phyloP scores from a whole-genome alignment of 2,113 vertebrate species.

The Mirza zaza region DNA sequence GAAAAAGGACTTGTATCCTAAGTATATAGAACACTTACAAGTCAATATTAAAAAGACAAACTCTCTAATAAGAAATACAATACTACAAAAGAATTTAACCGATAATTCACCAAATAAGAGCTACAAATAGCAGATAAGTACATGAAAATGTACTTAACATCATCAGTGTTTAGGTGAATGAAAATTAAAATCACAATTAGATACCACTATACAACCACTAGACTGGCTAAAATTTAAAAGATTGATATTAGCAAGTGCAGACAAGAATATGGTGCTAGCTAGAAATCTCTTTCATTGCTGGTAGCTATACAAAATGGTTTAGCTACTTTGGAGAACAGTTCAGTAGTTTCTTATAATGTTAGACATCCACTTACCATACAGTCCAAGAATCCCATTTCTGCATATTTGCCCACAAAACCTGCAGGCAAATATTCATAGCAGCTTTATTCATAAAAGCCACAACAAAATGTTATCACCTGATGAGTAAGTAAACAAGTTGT shows the following conservation, averaged over 20 bases:
- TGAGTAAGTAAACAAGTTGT: neutral
- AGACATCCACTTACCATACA: neutral
- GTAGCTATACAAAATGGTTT: neutral
- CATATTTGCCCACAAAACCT: neutral
- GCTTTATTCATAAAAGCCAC: constrained; percentile 11
- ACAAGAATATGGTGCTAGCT: neutral
- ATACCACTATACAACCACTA: neutral
- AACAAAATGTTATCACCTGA: neutral
- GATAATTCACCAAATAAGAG: neutral
- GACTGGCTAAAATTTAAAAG: neutral
- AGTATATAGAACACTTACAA: neutral
- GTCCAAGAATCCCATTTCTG: neutral
- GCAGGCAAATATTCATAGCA: neutral
- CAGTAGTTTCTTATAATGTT: neutral
- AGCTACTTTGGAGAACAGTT: neutral
- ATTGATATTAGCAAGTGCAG: neutral
- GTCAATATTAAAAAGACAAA: constrained; percentile 3
- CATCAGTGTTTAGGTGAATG: neutral
- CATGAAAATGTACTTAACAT: neutral
- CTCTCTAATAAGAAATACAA: neutral
- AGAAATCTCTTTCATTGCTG: neutral
- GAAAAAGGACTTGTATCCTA: neutral
- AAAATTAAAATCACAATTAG: neutral
- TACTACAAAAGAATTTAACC: neutral
- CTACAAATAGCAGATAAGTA: neutral